A percentile compares a stretch with the other conserved stretches of the same genome.
These are phyloP conservation scores for Drosophila ustulata DNA, from an alignment of 2,888 invertebrate genomes.

Conservation along the genomic window DNA sequence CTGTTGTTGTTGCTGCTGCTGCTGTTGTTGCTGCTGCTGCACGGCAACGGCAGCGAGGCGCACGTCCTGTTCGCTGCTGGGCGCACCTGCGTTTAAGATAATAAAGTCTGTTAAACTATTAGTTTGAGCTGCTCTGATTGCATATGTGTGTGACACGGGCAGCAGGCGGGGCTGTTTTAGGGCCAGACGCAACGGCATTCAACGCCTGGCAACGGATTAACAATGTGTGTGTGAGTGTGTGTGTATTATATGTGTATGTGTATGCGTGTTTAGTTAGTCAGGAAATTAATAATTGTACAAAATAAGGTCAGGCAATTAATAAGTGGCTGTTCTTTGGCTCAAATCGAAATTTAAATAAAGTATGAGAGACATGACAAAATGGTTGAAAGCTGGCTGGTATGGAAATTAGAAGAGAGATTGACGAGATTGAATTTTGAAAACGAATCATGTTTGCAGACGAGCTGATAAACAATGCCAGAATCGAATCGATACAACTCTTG, in stretches of 20 bases:
- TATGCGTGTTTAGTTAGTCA: conserved; percentile 40
- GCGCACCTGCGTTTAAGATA: conserved; percentile 89
- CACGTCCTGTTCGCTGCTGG: conserved; percentile 91
- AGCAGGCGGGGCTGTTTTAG: conserved; percentile 47
- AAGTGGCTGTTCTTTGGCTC: conserved; percentile 5
- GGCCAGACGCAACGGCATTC: conserved; percentile 58
- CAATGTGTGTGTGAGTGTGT: conserved; percentile 26
- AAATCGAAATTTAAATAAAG: not conserved
- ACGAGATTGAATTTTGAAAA: conserved; percentile 12
- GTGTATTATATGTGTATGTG: conserved; percentile 36
- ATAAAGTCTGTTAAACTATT: conserved; percentile 84
- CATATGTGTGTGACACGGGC: conserved; percentile 69
- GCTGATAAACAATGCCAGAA: conserved; percentile 12
- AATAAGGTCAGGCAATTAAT: conserved; percentile 39
- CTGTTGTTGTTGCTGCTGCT: conserved; percentile 79
- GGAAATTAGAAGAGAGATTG: conserved; percentile 2
- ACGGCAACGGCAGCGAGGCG: conserved; percentile 83
- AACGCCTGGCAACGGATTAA: conserved; percentile 54
- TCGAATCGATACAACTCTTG: not conserved
- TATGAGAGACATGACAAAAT: not conserved
- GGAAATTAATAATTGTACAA: conserved; percentile 27
- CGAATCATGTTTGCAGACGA: not conserved
- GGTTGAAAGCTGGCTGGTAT: conserved; percentile 4
- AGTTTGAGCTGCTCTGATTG: conserved; percentile 71
- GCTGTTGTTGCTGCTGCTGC: conserved; percentile 75